phyloP scores from a whole-genome alignment of 2,797 vertebrate species.

The Menidia menidia region DNA sequence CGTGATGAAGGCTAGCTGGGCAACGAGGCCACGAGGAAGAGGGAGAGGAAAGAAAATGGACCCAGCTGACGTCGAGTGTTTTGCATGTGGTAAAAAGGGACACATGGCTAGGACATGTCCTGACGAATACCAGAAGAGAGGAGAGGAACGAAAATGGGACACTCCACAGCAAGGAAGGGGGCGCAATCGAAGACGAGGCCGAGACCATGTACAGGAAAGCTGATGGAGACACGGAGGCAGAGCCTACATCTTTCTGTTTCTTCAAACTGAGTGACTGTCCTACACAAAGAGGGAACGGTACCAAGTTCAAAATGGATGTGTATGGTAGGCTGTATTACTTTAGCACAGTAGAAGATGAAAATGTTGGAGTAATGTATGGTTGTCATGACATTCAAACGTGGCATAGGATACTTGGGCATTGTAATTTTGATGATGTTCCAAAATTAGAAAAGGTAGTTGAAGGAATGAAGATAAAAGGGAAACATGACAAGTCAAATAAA shows the following conservation, averaged over 20 bases:
- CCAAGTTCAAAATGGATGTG: constrained; percentile 3
- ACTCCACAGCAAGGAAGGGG: background rate
- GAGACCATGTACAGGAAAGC: background rate
- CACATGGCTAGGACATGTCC: constrained; percentile 1
- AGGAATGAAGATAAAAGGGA: background rate
- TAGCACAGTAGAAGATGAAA: background rate
- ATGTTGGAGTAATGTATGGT: background rate
- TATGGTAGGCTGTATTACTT: constrained; percentile 10
- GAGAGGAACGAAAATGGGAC: background rate
- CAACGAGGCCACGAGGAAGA: background rate
- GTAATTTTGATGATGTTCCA: background rate
- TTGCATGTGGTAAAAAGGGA: background rate
- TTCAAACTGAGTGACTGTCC: background rate
- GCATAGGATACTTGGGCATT: background rate
- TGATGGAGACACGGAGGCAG: no score
- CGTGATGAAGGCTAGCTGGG: constrained; percentile 4
- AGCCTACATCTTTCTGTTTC: background rate
- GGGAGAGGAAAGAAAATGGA: constrained; percentile 14
- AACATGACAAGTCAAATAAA: no score
- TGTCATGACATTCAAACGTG: background rate
- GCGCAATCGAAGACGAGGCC: background rate
- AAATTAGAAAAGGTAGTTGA: background rate
- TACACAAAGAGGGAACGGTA: background rate
- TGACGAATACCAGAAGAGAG: background rate
- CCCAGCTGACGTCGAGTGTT: constrained; percentile 1